phyloP scores from a whole-genome alignment of 2,797 vertebrate genomes.

The Mormyrus hasselquistii region DNA sequence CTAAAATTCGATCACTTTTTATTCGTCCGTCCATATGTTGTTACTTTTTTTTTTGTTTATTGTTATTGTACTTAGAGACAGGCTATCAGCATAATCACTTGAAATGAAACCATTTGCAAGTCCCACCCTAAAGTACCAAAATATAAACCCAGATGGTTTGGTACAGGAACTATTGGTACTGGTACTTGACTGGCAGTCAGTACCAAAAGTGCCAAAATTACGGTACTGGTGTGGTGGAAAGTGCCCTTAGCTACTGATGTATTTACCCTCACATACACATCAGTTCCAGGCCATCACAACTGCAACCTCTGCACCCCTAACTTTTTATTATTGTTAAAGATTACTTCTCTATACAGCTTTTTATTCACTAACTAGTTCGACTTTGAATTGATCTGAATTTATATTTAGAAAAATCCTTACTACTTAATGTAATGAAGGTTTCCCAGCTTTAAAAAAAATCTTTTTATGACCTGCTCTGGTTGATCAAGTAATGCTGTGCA shows the following conservation, averaged over 20 bases:
- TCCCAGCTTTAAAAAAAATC: background rate
- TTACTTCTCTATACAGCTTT: background rate
- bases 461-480: background rate
- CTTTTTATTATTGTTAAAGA: background rate
- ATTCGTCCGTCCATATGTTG: background rate
- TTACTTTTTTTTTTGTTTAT: background rate
- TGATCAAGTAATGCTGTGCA: background rate
- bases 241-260: background rate
- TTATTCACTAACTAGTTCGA: background rate
- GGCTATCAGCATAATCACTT: background rate
- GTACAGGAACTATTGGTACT: background rate
- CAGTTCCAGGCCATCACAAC: background rate
- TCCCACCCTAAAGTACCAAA: background rate
- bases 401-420: background rate
- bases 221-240: background rate
- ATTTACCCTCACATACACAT: background rate
- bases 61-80: background rate
- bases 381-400: background rate
- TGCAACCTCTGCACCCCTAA: background rate
- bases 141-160: background rate
- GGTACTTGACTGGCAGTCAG: background rate
- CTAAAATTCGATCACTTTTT: background rate
- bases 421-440: background rate
- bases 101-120: background rate
- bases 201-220: background rate